Evolutionary conservation across 2,888 invertebrate genomes (phyloP).

Genomic region (Conus canariensis): DNA sequence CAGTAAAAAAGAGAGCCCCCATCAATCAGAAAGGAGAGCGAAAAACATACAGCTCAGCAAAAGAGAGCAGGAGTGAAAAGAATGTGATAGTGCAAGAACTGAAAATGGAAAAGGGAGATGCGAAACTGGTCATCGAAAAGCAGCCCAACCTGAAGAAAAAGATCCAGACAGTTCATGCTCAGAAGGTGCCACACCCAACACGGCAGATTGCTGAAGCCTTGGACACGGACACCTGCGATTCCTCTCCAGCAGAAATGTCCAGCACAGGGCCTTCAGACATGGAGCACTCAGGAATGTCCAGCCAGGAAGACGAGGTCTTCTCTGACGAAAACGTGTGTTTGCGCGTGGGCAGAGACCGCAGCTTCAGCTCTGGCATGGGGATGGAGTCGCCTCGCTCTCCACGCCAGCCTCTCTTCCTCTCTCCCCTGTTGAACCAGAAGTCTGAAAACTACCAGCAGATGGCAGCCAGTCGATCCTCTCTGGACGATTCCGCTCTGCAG

Average conservation of each 20-base stretch:
- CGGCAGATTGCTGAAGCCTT: conserved; percentile 53
- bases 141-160: conserved; percentile 51
- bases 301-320: conserved; percentile 52
- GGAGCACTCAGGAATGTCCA: conserved; percentile 49
- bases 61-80: conserved; percentile 37
- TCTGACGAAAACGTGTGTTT: conserved; percentile 39
- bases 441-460: conserved; percentile 49
- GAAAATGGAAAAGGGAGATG: conserved; percentile 49
- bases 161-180: conserved; percentile 54
- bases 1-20: conserved; percentile 41
- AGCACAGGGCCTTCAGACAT: conserved; percentile 50
- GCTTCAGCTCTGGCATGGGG: background rate
- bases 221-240: conserved; percentile 47
- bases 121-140: conserved; percentile 54
- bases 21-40: background rate
- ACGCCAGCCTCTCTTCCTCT: conserved; percentile 1
- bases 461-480: conserved; percentile 62
- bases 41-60: background rate
- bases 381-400: background rate
- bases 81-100: conserved; percentile 50
- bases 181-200: conserved; percentile 54
- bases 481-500: conserved; percentile 69
- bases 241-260: conserved; percentile 46
- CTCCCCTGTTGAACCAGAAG: conserved; percentile 11
- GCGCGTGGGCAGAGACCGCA: background rate